Base-by-base conservation (phyloP, 2,113 vertebrate species). In the Lasiurus cinereus region DNA sequence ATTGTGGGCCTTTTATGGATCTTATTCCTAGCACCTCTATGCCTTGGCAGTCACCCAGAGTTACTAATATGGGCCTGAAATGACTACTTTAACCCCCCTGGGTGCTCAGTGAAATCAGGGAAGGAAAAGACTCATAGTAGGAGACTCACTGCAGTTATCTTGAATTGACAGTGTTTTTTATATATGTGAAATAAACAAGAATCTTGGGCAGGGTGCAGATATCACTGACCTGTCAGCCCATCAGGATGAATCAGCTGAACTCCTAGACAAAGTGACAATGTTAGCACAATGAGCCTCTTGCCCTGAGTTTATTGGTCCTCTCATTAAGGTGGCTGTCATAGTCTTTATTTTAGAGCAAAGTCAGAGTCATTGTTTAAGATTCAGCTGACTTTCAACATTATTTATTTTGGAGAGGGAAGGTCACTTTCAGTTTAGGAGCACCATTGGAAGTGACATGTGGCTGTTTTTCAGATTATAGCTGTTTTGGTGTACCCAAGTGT, bases 251-350 rank as follows among this genome's bases (percentile, higher is more conserved):
- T 94, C 86, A 95, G 54, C 46, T 54, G 33, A 95, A 62, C 59
- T 93, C 69, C 50, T 91, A 74, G 78, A 69, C 52, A 78, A 95
- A 73, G 59, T 91, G 82, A 93, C 46, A 91, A 0, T 88, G 78
- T 88, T 73, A 88, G 69, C 39, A 74, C 83, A 83, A 0, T 88
- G 33, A 94, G 6, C 74, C 46, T n/a, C 22, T 88, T 96, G 31
- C 62, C 29, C 39, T 90, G 46, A 84, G 62, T 88, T 92, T 94
- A 88, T 82, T 88, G 46, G 85, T 50, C 59, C 8, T 96, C 88
- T 93, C 54, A 59, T 94, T 94, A 96, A 73, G 54, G 59, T 66
- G 85, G 67, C 95, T 96, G 89, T 94, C 89, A 88, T n/a, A 92
- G 12, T 7, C 62, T 8, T 73, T 85, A 82, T 82, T 95, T 94